Percentiles rank a stretch among this genome's conserved stretches.
These are phyloP conservation scores for Axinella damicornis DNA, from an alignment of 37 sponge, comb jelly and placozoan species.

Conservation along the genomic window DNA sequence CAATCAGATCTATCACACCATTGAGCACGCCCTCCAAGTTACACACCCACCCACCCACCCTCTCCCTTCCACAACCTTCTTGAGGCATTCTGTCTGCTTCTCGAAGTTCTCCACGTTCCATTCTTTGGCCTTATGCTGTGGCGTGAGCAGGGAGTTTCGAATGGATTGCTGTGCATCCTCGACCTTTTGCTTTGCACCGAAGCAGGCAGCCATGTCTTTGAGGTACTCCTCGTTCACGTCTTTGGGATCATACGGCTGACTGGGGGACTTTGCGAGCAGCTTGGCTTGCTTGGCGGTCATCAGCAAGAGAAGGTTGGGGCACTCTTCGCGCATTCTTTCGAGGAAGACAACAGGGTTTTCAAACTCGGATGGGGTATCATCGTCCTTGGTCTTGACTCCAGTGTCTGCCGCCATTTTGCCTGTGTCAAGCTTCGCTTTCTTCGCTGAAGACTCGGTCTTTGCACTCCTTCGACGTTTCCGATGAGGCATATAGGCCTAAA, in stretches of 20 bases:
- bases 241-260: constrained; percentile 14
- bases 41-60: too few relatives aligned
- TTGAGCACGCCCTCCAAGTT: too few relatives aligned
- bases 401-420: neutral
- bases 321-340: neutral
- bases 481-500: neutral
- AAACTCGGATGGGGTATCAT: too few relatives aligned
- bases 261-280: constrained; percentile 27
- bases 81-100: neutral
- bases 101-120: constrained; percentile 26
- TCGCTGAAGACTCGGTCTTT: too few relatives aligned
- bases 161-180: constrained; percentile 23
- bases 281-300: constrained; percentile 31
- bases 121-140: constrained; percentile 10
- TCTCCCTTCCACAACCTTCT: neutral
- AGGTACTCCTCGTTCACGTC: constrained; percentile 57
- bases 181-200: neutral
- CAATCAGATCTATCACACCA: too few relatives aligned
- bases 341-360: constrained; percentile 48
- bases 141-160: constrained; percentile 29
- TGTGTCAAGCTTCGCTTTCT: too few relatives aligned
- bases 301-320: constrained; percentile 6
- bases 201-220: constrained; percentile 17
- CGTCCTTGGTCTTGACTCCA: neutral
- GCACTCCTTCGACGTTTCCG: too few relatives aligned